Percentiles rank a stretch among this genome's conserved stretches.
phyloP scores from a whole-genome alignment of 2,113 vertebrate species.

The Barbus barbus region DNA sequence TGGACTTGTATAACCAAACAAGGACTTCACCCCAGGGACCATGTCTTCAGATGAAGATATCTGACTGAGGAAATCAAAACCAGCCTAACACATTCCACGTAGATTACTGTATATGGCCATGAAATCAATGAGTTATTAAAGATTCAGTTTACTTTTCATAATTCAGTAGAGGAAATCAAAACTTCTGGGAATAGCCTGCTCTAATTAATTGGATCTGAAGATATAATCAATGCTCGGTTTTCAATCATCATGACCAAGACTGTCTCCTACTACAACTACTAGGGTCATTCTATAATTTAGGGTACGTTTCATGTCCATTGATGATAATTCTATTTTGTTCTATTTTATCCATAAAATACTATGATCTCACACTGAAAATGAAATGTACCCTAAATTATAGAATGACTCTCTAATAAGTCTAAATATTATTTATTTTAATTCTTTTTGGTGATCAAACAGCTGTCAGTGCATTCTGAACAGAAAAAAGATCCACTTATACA shows the following conservation, averaged over 20 bases:
- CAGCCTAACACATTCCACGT: constrained; percentile 12
- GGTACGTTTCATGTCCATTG: too few relatives aligned
- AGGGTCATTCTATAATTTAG: too few relatives aligned
- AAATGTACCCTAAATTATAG: too few relatives aligned
- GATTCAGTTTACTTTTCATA: constrained; percentile 22
- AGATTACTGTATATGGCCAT: constrained; percentile 50
- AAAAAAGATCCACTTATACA: neutral
- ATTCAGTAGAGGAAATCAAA: constrained; percentile 44
- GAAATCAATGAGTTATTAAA: neutral
- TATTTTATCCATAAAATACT: too few relatives aligned
- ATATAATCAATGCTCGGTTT: constrained; percentile 3
- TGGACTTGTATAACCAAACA: constrained; percentile 21
- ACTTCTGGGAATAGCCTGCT: neutral
- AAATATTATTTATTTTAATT: too few relatives aligned
- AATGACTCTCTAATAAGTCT: too few relatives aligned
- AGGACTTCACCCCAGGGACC: constrained; percentile 3
- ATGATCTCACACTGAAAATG: too few relatives aligned
- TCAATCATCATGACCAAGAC: neutral
- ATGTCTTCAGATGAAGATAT: constrained; percentile 25
- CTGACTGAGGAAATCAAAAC: constrained; percentile 27
- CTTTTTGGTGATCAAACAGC: too few relatives aligned
- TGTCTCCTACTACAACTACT: neutral
- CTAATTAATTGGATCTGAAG: neutral
- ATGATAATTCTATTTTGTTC: too few relatives aligned
- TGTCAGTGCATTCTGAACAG: too few relatives aligned